Percentiles rank a stretch among this genome's conserved stretches.
phyloP scores from a whole-genome alignment of 2,888 invertebrate genomes.

The Uropetala carovei region DNA sequence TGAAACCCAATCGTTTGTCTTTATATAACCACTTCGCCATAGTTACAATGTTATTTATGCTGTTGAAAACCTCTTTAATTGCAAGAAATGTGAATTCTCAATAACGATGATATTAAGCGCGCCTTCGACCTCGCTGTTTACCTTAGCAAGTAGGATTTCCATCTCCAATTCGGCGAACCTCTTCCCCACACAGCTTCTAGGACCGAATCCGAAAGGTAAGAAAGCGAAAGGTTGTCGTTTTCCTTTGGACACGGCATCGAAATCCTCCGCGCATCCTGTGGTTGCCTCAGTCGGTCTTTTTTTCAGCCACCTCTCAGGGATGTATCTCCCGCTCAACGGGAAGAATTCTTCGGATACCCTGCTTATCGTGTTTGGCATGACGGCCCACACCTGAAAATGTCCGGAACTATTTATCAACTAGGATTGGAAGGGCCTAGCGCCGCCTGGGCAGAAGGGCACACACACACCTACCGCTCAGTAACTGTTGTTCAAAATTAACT shows the following conservation, averaged over 20 bases:
- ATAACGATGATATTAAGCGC: background rate
- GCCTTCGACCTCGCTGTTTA: constrained; percentile 71
- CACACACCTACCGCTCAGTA: background rate
- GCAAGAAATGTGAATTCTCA: background rate
- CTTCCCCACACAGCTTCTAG: constrained; percentile 89
- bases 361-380: background rate
- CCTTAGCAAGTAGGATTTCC: constrained; percentile 89
- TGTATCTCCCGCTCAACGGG: constrained; percentile 71
- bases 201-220: constrained; percentile 87
- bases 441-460: background rate
- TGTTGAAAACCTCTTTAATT: too few relatives aligned
- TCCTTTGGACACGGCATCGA: constrained; percentile 72
- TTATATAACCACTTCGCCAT: too few relatives aligned
- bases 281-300: background rate
- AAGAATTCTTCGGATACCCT: constrained; percentile 66
- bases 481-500: background rate
- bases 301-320: constrained; percentile 74
- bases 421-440: background rate
- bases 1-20: too few relatives aligned
- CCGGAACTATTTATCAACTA: background rate
- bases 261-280: background rate
- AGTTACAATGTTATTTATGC: too few relatives aligned
- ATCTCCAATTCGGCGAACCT: constrained; percentile 94
- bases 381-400: background rate
- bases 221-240: constrained; percentile 83